Base-by-base conservation (phyloP, 2,113 vertebrate species). In the Amblyopsis rosae region DNA sequence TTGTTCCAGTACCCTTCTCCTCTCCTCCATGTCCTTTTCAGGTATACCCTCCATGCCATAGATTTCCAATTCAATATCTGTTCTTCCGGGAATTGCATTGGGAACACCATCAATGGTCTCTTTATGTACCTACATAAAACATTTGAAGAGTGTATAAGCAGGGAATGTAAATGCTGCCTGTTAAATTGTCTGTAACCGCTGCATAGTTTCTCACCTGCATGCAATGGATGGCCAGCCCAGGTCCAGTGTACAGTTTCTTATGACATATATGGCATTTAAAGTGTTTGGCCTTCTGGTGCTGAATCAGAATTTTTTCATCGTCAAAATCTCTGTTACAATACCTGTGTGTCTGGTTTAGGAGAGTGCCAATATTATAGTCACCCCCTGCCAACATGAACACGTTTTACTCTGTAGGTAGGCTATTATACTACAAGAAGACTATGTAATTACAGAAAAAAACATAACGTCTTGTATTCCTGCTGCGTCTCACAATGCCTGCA, bases 221-320 rank as follows among this genome's bases (percentile, higher is more conserved):
- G 74, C 96, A 98, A 74, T 97, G 96, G 89, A 97, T 98, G 56
- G 95, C 95, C 80, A 98, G 93, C 3, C 96, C 96, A 66, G 96
- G 96, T 61, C 96, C 96, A 11, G 96, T 98, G 68, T 97, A 98
- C 51, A 98, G 86, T 67, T 98, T 98, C 79, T 98, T 97, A 82
- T 98, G 96, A 89, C 96, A 97, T 91, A 98, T 98, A 81, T 97
- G 96, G 75, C 96, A 97, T 90, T 98, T 98, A 88, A 98, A 97
- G 88, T 98, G 96, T 88, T 97, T 98, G 59, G 96, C 96, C 87
- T 98, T 98, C 86, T 98, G 96, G 72, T 98, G 96, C 72, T 98
- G 96, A 83, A 98, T 98, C 63, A 98, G 95, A 65, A 98, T 98
- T 82, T 98, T 97, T 83, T 97, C 95, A 85, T 98, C 95, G 77